A percentile compares a stretch with the other conserved stretches of the same genome.
phyloP scores from a whole-genome alignment of 2,888 invertebrate genomes.

The Leistus spinibarbis region DNA sequence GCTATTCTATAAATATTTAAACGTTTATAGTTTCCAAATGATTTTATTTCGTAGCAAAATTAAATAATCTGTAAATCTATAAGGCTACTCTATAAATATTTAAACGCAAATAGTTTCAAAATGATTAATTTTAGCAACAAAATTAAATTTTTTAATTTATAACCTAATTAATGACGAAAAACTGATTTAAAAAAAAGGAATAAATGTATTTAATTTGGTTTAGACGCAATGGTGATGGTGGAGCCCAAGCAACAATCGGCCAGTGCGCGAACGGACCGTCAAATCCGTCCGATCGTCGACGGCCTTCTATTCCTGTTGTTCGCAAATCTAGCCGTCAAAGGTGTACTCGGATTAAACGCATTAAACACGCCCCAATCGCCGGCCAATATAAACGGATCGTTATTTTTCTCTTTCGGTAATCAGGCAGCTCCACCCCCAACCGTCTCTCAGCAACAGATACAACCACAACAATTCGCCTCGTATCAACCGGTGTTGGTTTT shows the following conservation, averaged over 20 bases:
- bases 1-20: no score
- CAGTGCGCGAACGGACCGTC: slow-evolving; percentile 8
- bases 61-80: no score
- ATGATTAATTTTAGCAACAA: no score
- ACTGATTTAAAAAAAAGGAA: background rate
- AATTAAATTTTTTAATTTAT: no score
- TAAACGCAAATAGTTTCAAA: no score
- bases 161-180: no score
- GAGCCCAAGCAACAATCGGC: background rate
- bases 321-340: slow-evolving; percentile 26
- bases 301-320: slow-evolving; percentile 15
- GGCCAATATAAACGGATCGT: slow-evolving; percentile 12
- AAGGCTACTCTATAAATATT: no score
- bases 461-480: background rate
- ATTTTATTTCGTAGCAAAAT: no score
- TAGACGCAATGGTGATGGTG: slow-evolving; percentile 29
- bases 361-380: slow-evolving; percentile 1
- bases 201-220: background rate
- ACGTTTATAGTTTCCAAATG: no score
- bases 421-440: background rate
- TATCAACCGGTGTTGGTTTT: slow-evolving; percentile 10
- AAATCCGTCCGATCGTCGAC: slow-evolving; percentile 21
- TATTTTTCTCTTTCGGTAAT: slow-evolving; percentile 6
- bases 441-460: background rate
- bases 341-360: slow-evolving; percentile 10